Percentiles rank a stretch among this genome's conserved stretches.
phyloP scores from a whole-genome alignment of 2,888 invertebrate species.

The Erynnis tages region DNA sequence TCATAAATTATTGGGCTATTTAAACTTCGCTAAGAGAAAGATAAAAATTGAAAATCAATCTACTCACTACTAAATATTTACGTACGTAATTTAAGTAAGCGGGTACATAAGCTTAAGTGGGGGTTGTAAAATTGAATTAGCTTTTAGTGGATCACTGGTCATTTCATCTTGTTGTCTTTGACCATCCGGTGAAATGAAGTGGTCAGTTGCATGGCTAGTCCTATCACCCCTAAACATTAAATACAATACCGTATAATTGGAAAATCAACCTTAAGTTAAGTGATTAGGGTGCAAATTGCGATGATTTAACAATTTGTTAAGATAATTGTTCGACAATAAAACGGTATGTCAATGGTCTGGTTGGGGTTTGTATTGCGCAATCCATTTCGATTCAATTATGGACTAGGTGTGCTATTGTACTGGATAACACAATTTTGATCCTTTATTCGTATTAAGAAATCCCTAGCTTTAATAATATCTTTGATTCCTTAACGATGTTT shows the following conservation, averaged over 20 bases:
- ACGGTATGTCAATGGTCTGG: conserved; percentile 56
- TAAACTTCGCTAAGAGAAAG: too few species aligned
- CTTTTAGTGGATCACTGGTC: conserved; percentile 5
- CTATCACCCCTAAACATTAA: conserved; percentile 34
- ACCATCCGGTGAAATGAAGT: conserved; percentile 49
- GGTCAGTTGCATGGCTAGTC: conserved; percentile 51
- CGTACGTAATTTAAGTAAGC: too few species aligned
- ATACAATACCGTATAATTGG: conserved; percentile 1
- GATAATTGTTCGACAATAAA: conserved; percentile 70
- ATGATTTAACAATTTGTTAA: conserved; percentile 10
- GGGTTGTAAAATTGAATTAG: conserved; percentile 18
- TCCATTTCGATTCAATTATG: conserved; percentile 56
- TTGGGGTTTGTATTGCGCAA: conserved; percentile 43
- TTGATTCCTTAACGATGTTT: too few species aligned
- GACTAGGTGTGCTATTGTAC: conserved; percentile 34
- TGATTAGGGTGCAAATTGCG: conserved; percentile 31
- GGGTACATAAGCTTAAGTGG: too few species aligned
- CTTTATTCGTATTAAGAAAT: neutral
- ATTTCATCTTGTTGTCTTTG: conserved; percentile 48
- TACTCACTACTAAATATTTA: too few species aligned
- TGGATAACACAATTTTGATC: conserved; percentile 24
- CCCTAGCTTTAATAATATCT: too few species aligned
- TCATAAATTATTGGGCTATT: too few species aligned
- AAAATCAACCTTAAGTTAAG: conserved; percentile 38
- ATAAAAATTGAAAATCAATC: too few species aligned